phyloP scores from a whole-genome alignment of 2,113 vertebrate genomes.

The Alosa alosa region DNA sequence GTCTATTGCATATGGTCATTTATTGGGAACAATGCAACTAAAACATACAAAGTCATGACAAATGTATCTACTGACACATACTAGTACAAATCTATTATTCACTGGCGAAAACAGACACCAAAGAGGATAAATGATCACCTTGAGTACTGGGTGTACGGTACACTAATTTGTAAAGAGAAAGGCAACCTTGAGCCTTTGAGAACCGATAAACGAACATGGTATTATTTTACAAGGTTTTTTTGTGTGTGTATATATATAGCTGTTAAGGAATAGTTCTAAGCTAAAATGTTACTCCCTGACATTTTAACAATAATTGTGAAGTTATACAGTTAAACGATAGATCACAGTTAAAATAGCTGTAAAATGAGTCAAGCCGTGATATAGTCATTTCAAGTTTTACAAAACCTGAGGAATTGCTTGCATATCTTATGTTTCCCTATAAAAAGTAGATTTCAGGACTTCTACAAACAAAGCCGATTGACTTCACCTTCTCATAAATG shows the following conservation, averaged over 20 bases:
- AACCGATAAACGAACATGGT: neutral
- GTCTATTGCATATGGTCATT: constrained; percentile 77
- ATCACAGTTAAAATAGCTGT: constrained; percentile 22
- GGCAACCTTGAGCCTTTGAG: constrained; percentile 13
- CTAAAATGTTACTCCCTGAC: constrained; percentile 24
- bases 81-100: constrained; percentile 38
- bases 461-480: constrained; percentile 45
- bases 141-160: neutral
- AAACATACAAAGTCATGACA: constrained; percentile 55
- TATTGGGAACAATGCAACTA: constrained; percentile 81
- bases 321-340: constrained; percentile 8
- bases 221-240: constrained; percentile 4
- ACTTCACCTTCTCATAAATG: constrained; percentile 74
- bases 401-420: constrained; percentile 54
- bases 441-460: constrained; percentile 42
- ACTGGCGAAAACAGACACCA: constrained; percentile 1
- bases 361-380: constrained; percentile 32
- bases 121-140: constrained; percentile 16
- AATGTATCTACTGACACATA: constrained; percentile 39
- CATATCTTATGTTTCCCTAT: constrained; percentile 46
- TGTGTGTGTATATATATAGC: constrained; percentile 3
- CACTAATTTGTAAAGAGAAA: constrained; percentile 3
- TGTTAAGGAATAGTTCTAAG: neutral
- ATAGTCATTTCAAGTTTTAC: constrained; percentile 43
- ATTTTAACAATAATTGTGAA: constrained; percentile 14